These are phyloP conservation scores for Trachemys scripta DNA, from an alignment of 2,113 vertebrate genomes.

Conservation along the genomic window DNA sequence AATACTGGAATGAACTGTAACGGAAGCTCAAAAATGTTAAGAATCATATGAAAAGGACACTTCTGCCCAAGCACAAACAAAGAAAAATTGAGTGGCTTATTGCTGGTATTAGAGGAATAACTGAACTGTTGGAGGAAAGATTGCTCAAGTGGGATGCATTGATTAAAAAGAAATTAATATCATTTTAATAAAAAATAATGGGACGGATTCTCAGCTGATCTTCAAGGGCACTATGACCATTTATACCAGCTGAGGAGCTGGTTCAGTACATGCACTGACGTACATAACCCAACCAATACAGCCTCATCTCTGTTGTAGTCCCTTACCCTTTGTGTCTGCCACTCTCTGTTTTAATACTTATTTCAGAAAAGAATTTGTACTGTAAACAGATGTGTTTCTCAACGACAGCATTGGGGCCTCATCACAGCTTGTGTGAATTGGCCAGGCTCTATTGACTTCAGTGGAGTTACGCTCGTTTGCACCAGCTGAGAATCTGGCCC, in stretches of 20 bases:
- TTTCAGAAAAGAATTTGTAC: neutral
- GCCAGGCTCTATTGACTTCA: neutral
- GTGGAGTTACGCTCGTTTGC: neutral
- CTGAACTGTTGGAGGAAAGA: fast-evolving
- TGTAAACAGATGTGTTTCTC: neutral
- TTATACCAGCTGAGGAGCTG: neutral
- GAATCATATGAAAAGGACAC: neutral
- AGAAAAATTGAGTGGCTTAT: neutral
- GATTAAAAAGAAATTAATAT: neutral
- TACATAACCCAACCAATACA: neutral
- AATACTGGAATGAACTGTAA: neutral
- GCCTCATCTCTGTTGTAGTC: neutral
- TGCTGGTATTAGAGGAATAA: neutral
- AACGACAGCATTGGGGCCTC: neutral
- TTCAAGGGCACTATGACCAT: neutral
- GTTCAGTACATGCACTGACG: neutral
- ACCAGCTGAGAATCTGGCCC: slow-evolving; percentile 2
- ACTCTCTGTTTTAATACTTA: neutral
- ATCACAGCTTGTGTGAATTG: slow-evolving; percentile 33
- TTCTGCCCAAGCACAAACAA: neutral
- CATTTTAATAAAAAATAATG: neutral
- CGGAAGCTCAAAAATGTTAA: neutral
- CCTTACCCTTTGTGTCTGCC: neutral
- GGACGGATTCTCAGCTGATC: slow-evolving; percentile 18
- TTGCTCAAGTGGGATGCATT: neutral